Conservation (phyloP, 1,140 invertebrate species). For the Pemphigus obesinymphae region DNA sequence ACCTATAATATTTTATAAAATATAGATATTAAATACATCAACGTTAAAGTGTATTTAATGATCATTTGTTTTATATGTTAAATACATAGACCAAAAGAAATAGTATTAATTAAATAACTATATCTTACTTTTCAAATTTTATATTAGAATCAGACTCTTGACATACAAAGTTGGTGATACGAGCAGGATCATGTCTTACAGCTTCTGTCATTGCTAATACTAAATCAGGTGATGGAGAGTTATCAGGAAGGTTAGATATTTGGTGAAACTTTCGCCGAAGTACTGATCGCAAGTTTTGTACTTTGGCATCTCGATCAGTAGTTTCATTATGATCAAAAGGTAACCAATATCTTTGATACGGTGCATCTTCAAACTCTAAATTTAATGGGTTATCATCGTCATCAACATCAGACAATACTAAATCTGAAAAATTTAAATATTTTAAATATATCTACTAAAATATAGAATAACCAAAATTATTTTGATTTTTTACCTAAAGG, state of each 20-base stretch:
- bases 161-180: background rate
- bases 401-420: conserved; percentile 10
- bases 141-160: background rate
- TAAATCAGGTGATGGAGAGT: conserved; percentile 28
- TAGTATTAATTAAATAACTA: background rate
- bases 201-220: conserved; percentile 26
- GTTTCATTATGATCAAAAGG: conserved; percentile 4
- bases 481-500: conserved; percentile 50
- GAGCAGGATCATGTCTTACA: conserved; percentile 16
- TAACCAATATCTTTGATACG: conserved; percentile 32
- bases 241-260: conserved; percentile 33
- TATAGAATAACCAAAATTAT: background rate
- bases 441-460: background rate
- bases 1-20: too few relatives aligned
- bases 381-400: conserved; percentile 5
- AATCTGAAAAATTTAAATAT: background rate
- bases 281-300: conserved; percentile 10
- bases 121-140: background rate
- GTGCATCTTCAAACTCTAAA: conserved; percentile 23
- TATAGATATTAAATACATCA: background rate
- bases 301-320: conserved; percentile 21
- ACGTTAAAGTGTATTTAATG: background rate
- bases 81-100: background rate
- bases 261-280: conserved; percentile 34
- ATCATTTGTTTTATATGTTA: background rate